Conservation (phyloP, 2,888 invertebrate genomes). For the Philonicus albiceps region DNA sequence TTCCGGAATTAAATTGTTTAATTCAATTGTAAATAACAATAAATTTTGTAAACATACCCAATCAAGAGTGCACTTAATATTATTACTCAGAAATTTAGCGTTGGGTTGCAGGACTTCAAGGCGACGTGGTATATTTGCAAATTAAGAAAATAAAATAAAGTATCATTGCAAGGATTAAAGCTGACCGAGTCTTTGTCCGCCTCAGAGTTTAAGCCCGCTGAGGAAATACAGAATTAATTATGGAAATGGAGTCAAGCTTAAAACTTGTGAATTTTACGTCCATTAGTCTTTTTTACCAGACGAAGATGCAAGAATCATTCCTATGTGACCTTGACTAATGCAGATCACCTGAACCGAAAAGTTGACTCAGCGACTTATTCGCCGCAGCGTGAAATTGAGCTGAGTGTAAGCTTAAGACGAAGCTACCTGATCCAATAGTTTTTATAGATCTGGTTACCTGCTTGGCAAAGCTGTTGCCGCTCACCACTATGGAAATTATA, state of each 20-base stretch:
- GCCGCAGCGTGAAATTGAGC: background rate
- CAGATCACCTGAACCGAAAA: constrained; percentile 40
- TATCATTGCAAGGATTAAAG: background rate
- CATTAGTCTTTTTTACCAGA: constrained; percentile 24
- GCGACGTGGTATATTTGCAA: background rate
- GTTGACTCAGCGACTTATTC: constrained; percentile 16
- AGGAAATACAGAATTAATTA: background rate
- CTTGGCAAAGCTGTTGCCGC: background rate
- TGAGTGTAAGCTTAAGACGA: background rate
- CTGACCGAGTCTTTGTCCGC: background rate
- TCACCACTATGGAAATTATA: background rate
- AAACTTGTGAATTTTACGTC: background rate
- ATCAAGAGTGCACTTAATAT: background rate
- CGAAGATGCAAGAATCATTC: constrained; percentile 16
- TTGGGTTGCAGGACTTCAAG: background rate
- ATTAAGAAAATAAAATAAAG: background rate
- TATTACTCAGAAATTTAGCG: background rate
- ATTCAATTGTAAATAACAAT: background rate
- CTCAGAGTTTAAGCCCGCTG: background rate
- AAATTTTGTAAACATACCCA: background rate
- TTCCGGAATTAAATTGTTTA: background rate
- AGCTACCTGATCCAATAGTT: background rate
- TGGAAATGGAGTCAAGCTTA: background rate
- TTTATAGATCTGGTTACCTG: background rate
- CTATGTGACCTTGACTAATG: constrained; percentile 34